Conservation (phyloP, 2,888 invertebrate species). For the Caenorhabditis plicata region DNA sequence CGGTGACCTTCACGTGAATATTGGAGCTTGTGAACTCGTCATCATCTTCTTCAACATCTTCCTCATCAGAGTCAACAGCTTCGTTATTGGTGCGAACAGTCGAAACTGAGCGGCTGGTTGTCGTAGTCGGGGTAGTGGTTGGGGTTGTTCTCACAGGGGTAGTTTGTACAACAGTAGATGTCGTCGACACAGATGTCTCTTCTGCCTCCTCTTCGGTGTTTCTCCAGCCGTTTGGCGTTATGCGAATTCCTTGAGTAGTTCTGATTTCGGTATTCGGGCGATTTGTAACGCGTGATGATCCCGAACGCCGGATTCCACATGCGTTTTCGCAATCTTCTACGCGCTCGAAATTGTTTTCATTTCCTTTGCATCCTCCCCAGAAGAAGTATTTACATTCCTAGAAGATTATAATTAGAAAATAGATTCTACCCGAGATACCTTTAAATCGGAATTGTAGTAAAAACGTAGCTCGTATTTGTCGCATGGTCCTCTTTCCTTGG, state of each 20-base stretch:
- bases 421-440: slow-evolving; percentile 8
- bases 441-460: slow-evolving; percentile 50
- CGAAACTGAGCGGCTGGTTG: not conserved
- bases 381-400: slow-evolving; percentile 65
- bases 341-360: slow-evolving; percentile 62
- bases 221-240: slow-evolving; percentile 27
- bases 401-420: slow-evolving; percentile 12
- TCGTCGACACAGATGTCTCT: slow-evolving; percentile 6
- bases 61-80: slow-evolving; percentile 16
- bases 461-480: slow-evolving; percentile 64
- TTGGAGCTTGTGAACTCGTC: slow-evolving; percentile 9
- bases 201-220: slow-evolving; percentile 11
- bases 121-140: slow-evolving; percentile 17
- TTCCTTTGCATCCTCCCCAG: slow-evolving; percentile 65
- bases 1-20: slow-evolving; percentile 24
- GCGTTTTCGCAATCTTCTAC: slow-evolving; percentile 36
- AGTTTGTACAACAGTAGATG: slow-evolving; percentile 4
- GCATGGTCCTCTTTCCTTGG: slow-evolving; percentile 65
- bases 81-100: slow-evolving; percentile 6
- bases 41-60: slow-evolving; percentile 14
- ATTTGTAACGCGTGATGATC: slow-evolving; percentile 16
- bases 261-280: slow-evolving; percentile 22
- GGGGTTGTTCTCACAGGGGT: not conserved
- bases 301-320: slow-evolving; percentile 26
- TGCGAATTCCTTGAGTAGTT: slow-evolving; percentile 39